phyloP scores from a whole-genome alignment of 2,888 invertebrate species.

The Xylota segnis region DNA sequence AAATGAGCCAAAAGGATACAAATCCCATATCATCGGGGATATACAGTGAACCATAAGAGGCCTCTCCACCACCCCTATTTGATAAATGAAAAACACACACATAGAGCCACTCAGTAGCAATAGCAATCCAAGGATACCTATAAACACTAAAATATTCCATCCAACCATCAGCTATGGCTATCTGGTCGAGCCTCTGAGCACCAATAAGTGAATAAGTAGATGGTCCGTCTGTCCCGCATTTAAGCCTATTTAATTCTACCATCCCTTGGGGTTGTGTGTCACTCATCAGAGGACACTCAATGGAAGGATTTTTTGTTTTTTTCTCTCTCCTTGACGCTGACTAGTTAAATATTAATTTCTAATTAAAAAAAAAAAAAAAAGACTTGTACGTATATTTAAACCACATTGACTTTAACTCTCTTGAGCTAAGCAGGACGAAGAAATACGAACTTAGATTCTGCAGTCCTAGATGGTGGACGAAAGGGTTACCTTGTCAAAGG shows the following conservation, averaged over 20 bases:
- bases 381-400: not conserved
- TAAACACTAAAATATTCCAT: conserved; percentile 57
- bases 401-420: conserved; percentile 22
- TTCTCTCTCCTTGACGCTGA: not conserved
- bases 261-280: conserved; percentile 56
- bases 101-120: conserved; percentile 3
- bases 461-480: not conserved
- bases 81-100: conserved; percentile 36
- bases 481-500: not conserved
- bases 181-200: conserved; percentile 45
- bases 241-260: conserved; percentile 47
- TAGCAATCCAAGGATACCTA: conserved; percentile 13
- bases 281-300: conserved; percentile 34
- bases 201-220: conserved; percentile 59
- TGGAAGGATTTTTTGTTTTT: not conserved
- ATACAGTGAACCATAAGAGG: conserved; percentile 6
- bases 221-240: conserved; percentile 49
- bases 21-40: conserved; percentile 27
- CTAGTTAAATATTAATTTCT: conserved; percentile 69
- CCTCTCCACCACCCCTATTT: conserved; percentile 37
- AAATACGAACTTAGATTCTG: too few relatives aligned
- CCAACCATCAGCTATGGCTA: conserved; percentile 4
- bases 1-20: conserved; percentile 35
- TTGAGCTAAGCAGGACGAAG: not conserved
- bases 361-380: conserved; percentile 55